Evolutionary conservation across 1,140 invertebrate species (phyloP).

Genomic region (Ericerus pela): DNA sequence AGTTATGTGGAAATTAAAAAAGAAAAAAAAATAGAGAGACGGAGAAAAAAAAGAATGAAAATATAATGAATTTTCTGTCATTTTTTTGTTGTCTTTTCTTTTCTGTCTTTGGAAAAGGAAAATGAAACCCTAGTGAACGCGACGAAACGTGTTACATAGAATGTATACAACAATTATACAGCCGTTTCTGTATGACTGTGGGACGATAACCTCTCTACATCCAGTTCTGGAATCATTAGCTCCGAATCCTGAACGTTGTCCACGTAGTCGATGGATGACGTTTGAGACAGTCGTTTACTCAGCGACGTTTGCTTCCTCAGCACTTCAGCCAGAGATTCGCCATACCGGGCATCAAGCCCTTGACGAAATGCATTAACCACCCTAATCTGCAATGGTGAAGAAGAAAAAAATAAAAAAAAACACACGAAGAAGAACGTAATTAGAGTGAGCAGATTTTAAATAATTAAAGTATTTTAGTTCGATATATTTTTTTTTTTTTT

Average conservation of each 20-base stretch:
- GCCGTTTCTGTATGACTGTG: constrained; percentile 87
- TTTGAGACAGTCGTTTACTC: constrained; percentile 74
- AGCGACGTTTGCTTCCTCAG: constrained; percentile 80
- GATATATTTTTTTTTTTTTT: no score
- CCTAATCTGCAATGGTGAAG: constrained; percentile 77
- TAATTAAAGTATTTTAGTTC: no score
- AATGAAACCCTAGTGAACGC: neutral
- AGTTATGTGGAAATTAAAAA: no score
- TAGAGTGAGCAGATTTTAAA: no score
- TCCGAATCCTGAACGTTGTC: constrained; percentile 66
- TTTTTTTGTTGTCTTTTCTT: no score
- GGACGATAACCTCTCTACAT: constrained; percentile 75
- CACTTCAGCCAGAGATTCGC: constrained; percentile 79
- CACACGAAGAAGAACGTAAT: no score
- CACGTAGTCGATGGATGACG: constrained; percentile 79
- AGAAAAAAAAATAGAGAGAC: no score
- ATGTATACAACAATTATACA: constrained; percentile 41
- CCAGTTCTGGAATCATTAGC: constrained; percentile 72
- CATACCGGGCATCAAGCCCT: constrained; percentile 86
- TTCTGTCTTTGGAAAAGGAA: neutral
- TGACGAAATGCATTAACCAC: constrained; percentile 45
- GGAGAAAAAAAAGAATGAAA: no score
- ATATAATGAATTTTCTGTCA: no score
- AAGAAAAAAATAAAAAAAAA: no score
- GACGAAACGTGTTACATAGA: neutral